Base-by-base conservation (phyloP, 2,888 invertebrate species). In the Pollenia angustigena region DNA sequence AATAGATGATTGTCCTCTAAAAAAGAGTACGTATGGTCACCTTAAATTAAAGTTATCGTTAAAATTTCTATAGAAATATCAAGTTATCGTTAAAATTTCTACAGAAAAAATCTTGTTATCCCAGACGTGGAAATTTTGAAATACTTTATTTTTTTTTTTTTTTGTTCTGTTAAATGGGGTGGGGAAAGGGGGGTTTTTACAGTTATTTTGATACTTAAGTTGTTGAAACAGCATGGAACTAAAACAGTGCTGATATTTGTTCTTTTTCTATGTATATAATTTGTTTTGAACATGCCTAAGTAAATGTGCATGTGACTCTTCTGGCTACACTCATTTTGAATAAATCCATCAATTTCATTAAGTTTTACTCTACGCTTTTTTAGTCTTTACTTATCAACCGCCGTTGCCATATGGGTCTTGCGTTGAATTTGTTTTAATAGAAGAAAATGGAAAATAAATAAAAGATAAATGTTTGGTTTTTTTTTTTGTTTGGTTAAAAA, bases 301-400 rank as follows among this genome's bases (percentile, higher is more conserved):
- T 58, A 10, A 58, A 32, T 32, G 42, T 75, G 14, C 40, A 48
- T 74, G 48, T 32, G 58, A 40, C 32, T 72, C 56, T 7, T 18
- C 8, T 54, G 71, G 56, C 42, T 78, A 56, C 48, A 64, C 74
- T 81, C 44, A 66, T 40, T 50, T 74, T 56, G 66, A 60, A 69
- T 46, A 75, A 14, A 68, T 69, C 72, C 81, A 78, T 48, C 54
- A 82, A 23, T 75, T 82, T 79, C 46, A 79, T 16, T 60, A 54
- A 54, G 60, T 68, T 85, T 62, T 48, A 56, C 54, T 75, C 75
- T 75, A 50, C 50, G 60, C 69, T 68, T 82, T 60, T 66, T 86
- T 80, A 85, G 84, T 85, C 52, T 68, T 80, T 75, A 80, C 60
- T 85, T 80, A 62, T 79, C 84, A 85, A 80, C 79, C 84, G 68